phyloP scores from a whole-genome alignment of 2,113 vertebrate species.

The Tinamus guttatus region DNA sequence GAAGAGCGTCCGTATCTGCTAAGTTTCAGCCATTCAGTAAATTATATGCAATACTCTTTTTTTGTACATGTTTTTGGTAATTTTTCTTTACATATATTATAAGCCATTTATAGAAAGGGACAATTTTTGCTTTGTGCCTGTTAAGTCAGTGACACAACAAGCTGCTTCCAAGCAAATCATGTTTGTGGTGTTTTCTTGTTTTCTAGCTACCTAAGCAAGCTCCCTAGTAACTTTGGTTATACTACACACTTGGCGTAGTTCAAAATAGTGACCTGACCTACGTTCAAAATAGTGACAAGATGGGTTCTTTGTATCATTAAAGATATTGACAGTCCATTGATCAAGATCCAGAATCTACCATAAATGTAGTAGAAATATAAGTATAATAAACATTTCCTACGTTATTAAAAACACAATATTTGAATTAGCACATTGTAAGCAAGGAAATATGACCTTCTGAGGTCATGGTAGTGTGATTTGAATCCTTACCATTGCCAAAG shows the following conservation, averaged over 20 bases:
- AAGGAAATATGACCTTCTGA: conserved; percentile 6
- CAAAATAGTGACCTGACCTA: not conserved
- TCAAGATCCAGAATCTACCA: not conserved
- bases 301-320: not conserved
- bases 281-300: not conserved
- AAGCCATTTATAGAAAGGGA: not conserved
- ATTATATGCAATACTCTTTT: not conserved
- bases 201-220: not conserved
- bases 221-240: not conserved
- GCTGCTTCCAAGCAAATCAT: not conserved
- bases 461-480: conserved; percentile 11
- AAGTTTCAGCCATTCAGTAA: not conserved
- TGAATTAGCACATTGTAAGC: conserved; percentile 18
- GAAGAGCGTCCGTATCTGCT: not conserved
- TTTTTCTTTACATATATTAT: not conserved
- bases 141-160: not conserved
- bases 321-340: not conserved
- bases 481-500: conserved; percentile 17
- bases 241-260: not conserved
- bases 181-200: not conserved
- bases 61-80: not conserved
- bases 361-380: conserved; percentile 21
- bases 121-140: not conserved
- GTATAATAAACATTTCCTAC: not conserved
- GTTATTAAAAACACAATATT: conserved; percentile 1